Base-by-base conservation (phyloP, 2,888 invertebrate species). In the Drosophila tripunctata region DNA sequence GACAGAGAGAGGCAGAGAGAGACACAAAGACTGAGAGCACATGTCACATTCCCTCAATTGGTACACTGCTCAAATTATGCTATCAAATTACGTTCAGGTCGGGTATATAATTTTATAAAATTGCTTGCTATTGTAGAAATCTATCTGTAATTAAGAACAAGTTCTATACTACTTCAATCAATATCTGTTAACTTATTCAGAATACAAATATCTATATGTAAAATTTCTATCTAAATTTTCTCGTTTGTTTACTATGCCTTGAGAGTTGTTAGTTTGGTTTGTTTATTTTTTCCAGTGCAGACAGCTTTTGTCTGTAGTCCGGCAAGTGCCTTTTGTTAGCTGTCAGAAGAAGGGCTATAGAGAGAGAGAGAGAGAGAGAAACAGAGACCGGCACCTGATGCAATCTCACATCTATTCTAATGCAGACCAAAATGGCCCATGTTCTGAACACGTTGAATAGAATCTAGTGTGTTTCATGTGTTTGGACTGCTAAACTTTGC, bases 271-370 rank as follows among this genome's bases (percentile, higher is more conserved):
- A n/a, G n/a, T n/a, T n/a, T n/a, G n/a, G n/a, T n/a, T n/a, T n/a
- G n/a, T n/a, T n/a, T n/a, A 27, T 27, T 27, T 10, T 2, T 27
- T 10, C 52, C 56, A 50, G 41, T 62, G 30, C 47, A 63, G 66
- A 50, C 65, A 58, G 50, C 40, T 56, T n/a, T 56, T 35, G 17
- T 52, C 64, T 55, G 31, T 35, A 60, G 48, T 55, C 57, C 50
- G 63, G 47, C 50, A 47, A 44, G 31, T 50, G 78, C 78, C 64
- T 81, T 62, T 67, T 66, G 62, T 54, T 61, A 50, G 45, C 75
- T 58, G 52, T 5, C 52, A 6, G 43, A 17, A 27, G 8, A 47
- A 41, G 36, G 21, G 10, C 8, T 17, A 10, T n/a, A n/a, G n/a
- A n/a, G n/a, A n/a, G n/a, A n/a, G n/a, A n/a, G n/a, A n/a, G n/a